Evolutionary conservation across 2,888 invertebrate species (phyloP).

Genomic region (Incurvaria masculella): DNA sequence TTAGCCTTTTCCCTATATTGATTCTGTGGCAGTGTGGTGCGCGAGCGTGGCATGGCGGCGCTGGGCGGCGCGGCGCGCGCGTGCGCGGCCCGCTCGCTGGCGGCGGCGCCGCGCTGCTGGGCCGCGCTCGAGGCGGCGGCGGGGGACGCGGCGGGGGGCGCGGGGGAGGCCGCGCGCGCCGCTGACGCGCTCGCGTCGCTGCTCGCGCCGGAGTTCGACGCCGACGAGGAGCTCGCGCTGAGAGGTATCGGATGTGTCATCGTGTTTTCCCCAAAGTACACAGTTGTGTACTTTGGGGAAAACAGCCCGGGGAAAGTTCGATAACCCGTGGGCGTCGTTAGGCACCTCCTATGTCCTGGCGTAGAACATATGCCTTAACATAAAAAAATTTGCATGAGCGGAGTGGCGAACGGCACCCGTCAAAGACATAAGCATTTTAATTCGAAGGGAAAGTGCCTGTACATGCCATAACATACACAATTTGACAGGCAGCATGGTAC

Average conservation of each 20-base stretch:
- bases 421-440: no score
- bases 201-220: constrained; percentile 34
- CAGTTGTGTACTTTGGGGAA: no score
- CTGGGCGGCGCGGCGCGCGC: constrained; percentile 36
- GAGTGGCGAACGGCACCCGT: no score
- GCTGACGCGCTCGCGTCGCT: constrained; percentile 36
- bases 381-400: no score
- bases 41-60: constrained; percentile 35
- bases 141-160: constrained; percentile 15
- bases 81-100: constrained; percentile 25
- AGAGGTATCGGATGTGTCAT: constrained; percentile 35
- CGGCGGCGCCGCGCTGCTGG: constrained; percentile 30
- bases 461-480: no score
- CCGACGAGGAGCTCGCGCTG: constrained; percentile 27
- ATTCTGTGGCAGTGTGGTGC: constrained; percentile 27
- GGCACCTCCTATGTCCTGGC: no score
- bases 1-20: neutral
- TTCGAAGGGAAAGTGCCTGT: no score
- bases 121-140: constrained; percentile 25
- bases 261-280: no score
- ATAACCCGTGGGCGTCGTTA: no score
- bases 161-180: constrained; percentile 25
- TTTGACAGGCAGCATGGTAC: no score
- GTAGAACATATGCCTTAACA: no score
- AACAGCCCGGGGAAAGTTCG: no score